Evolutionary conservation across 2,888 invertebrate genomes (phyloP), one percentile per base, ranked within the genome.

Genomic region (Kuschelorhynchus macadamiae): DNA sequence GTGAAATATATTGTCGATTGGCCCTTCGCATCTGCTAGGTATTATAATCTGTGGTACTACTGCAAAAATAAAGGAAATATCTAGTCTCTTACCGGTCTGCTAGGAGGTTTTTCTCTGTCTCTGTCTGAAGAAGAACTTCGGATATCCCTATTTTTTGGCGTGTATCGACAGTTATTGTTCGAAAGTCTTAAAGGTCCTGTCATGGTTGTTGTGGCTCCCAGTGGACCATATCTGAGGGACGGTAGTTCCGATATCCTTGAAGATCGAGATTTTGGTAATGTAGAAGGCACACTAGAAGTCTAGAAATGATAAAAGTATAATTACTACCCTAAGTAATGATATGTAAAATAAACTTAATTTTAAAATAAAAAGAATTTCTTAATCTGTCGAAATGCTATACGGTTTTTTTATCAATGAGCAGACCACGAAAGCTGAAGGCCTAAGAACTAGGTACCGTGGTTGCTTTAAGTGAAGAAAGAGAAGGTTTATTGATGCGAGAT

Each of bases 231-330:
- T 65, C 79, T 70, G n/a, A 81, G 68, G 0, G 80, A 79, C 4
- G 82, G 81, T n/a, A 81, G 76, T 70, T 82, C 81, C 3, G 76
- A 75, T 21, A 80, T 78, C 53, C 78, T 70, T 67, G 57, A 71
- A 1, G 74, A 72, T 33, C 71, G 56, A 33, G 71, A 56, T 66
- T 67, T 71, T n/a, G 67, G 33, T 1, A 52, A 30, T 33, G 47
- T 41, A 12, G 53, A 42, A 11, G 52, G 33, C n/a, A 50, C 12
- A 21, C 14, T 33, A 14, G 21, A 41, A 2, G 64, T 39, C 65
- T 65, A 33, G 16, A 65, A 57, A 5, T 14, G 1, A 44, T 7
- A 50, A 25, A 5, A 4, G 8, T 46, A 46, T 20, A 25, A n/a
- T n/a, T n/a, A n/a, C n/a, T n/a, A n/a, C n/a, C n/a, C n/a, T 32